These are phyloP conservation scores for Artemisiospiza belli DNA, from an alignment of 2,113 vertebrate species.

Conservation along the genomic window DNA sequence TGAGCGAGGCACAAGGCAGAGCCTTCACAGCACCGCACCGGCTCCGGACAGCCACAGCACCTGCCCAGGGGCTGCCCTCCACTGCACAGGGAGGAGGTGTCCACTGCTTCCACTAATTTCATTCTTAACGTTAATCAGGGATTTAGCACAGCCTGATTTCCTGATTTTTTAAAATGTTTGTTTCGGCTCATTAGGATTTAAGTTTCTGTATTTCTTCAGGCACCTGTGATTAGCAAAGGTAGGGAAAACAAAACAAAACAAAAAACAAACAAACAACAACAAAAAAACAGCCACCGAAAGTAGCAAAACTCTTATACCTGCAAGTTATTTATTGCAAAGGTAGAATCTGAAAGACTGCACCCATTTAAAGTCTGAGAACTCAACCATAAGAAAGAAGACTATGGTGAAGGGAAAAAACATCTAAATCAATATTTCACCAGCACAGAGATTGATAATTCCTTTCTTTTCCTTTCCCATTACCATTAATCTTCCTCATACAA, in stretches of 20 bases:
- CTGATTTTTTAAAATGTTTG: not conserved
- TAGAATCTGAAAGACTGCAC: not conserved
- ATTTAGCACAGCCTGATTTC: not conserved
- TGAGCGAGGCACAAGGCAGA: not conserved
- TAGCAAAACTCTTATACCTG: not conserved
- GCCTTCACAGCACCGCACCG: accelerated
- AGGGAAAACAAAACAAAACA: not conserved
- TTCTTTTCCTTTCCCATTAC: not conserved
- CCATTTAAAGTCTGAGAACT: not conserved
- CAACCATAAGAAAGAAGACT: not conserved
- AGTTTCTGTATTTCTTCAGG: not conserved
- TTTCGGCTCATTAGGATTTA: not conserved
- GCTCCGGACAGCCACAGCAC: accelerated
- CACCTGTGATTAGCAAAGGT: not conserved
- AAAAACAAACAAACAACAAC: not conserved
- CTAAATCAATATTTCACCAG: not conserved
- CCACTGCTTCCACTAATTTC: not conserved
- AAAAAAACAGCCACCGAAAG: not conserved
- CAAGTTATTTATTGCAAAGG: not conserved
- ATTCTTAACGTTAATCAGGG: not conserved
- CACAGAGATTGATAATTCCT: not conserved
- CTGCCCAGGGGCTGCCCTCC: not conserved
- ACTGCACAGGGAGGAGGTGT: not conserved
- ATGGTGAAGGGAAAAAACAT: not conserved
- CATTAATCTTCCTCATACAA: not conserved